These are phyloP conservation scores for Bugulina stolonifera DNA, from an alignment of 2,888 invertebrate species.

Conservation along the genomic window DNA sequence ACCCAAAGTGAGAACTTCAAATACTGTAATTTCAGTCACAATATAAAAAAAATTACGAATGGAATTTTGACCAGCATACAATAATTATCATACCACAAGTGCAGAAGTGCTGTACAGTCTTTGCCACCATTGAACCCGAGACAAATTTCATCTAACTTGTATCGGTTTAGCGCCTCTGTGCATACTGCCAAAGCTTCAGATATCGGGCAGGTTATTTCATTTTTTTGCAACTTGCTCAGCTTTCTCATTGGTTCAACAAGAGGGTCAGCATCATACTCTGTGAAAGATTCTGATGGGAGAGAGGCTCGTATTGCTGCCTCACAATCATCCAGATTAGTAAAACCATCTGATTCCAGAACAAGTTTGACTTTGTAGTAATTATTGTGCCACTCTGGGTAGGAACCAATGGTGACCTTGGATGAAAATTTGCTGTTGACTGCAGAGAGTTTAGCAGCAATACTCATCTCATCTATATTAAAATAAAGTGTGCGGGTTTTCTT, in stretches of 20 bases:
- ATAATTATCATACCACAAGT: conserved; percentile 57
- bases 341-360: conserved; percentile 55
- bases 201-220: conserved; percentile 31
- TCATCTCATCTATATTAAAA: conserved; percentile 50
- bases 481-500: conserved; percentile 47
- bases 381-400: conserved; percentile 58
- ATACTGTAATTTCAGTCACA: too few species aligned
- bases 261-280: conserved; percentile 54
- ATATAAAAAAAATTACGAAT: not conserved
- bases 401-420: conserved; percentile 58
- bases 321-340: conserved; percentile 50
- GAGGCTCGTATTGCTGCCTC: conserved; percentile 43
- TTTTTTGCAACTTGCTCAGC: not conserved
- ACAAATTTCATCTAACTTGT: conserved; percentile 70
- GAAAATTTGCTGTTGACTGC: conserved; percentile 55
- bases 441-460: conserved; percentile 54
- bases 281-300: conserved; percentile 46
- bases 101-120: conserved; percentile 88
- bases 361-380: conserved; percentile 58
- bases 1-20: too few species aligned
- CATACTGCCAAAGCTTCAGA: conserved; percentile 46
- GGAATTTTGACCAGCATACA: too few species aligned
- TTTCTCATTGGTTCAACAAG: conserved; percentile 42
- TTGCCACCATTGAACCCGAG: conserved; percentile 97
- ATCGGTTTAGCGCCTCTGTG: conserved; percentile 50